These are phyloP conservation scores for Drosophila putrida DNA, from an alignment of 2,888 invertebrate species.

Conservation along the genomic window DNA sequence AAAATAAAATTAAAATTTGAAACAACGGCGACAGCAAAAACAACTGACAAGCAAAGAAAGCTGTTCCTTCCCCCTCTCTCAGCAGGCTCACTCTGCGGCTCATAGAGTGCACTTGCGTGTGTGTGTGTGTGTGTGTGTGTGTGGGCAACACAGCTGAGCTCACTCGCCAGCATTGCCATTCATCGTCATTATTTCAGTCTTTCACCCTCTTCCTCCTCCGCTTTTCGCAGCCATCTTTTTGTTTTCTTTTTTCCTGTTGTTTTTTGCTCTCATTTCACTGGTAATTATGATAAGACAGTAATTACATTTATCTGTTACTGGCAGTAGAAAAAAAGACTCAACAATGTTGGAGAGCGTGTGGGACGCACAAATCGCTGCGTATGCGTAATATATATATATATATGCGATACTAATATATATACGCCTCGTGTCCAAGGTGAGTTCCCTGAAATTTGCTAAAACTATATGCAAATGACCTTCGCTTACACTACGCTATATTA, in stretches of 20 bases:
- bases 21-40: slow-evolving; percentile 55
- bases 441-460: slow-evolving; percentile 29
- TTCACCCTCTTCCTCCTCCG: neutral
- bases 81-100: neutral
- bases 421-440: slow-evolving; percentile 65
- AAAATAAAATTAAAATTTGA: slow-evolving; percentile 80
- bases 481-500: neutral
- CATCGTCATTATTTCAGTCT: slow-evolving; percentile 61
- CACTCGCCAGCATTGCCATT: slow-evolving; percentile 62
- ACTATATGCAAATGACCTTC: slow-evolving; percentile 15
- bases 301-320: slow-evolving; percentile 78
- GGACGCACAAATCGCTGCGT: slow-evolving; percentile 55
- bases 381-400: slow-evolving; percentile 64
- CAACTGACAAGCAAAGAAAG: slow-evolving; percentile 51
- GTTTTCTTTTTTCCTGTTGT: slow-evolving; percentile 11
- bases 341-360: slow-evolving; percentile 44
- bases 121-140: slow-evolving; percentile 17
- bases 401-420: slow-evolving; percentile 56
- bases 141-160: slow-evolving; percentile 57
- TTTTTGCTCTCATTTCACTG: slow-evolving; percentile 52
- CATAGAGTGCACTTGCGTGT: slow-evolving; percentile 44
- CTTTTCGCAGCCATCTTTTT: slow-evolving; percentile 4
- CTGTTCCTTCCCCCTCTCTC: slow-evolving; percentile 28
- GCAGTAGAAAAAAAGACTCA: slow-evolving; percentile 47
- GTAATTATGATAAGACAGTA: slow-evolving; percentile 81